Base-by-base conservation (phyloP, 2,113 vertebrate genomes). In the Prionailurus viverrinus region DNA sequence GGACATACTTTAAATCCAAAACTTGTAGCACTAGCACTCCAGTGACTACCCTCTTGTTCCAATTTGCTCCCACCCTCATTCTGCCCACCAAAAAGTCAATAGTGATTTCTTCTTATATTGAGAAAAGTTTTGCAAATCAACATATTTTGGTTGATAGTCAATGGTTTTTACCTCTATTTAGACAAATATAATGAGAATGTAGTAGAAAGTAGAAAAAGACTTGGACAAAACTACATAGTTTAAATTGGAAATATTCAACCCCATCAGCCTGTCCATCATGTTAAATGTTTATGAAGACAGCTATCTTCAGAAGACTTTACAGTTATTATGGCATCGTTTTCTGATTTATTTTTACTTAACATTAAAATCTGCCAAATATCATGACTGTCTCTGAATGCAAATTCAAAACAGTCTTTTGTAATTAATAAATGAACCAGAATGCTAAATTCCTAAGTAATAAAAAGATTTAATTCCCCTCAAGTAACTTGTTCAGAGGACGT, bases 81-180 rank as follows among this genome's bases (percentile, higher is more conserved):
- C 74, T 18, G 0, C 51, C 4, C 1, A 2, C 21, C 55, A 63
- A 18, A 82, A 95, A 74, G 7, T 79, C 6, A 53, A 33, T n/a
- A 53, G 25, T n/a, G 4, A 0, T 95, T 89, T 88, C 41, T 91
- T 95, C 55, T 19, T 16, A 58, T n/a, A 61, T 18, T 76, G 16
- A 95, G 39, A 91, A 96, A 92, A 92, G 15, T 82, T 89, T 94
- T 89, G 41, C 33, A 82, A 58, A 78, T 90, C 27, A 79, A 87
- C 5, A 51, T 76, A 89, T 63, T 79, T 92, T 68, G n/a, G 48
- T 66, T 82, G 58, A 41, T 4, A 89, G 12, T 83, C 61, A 85
- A 78, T 86, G 23, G 91, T 65, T 69, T 95, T 87, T 89, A 73
- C 33, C 55, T 88, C 69, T 89, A 65, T 55, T 68, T 65, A 76